Evolutionary conservation across 2,888 invertebrate genomes (phyloP).

Genomic region (Drosophila recens): DNA sequence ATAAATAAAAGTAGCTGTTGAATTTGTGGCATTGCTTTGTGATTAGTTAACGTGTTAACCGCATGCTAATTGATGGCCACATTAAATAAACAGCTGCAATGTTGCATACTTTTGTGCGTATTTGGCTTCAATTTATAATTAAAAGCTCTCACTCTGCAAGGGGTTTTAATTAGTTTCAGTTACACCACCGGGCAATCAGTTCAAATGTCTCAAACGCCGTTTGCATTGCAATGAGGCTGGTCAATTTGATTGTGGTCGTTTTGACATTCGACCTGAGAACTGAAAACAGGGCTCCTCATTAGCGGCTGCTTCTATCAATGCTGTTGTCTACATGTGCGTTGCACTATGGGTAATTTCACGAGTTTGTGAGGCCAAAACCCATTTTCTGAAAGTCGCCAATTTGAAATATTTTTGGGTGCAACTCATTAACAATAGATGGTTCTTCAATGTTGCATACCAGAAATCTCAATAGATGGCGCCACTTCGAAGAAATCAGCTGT

Average conservation of each 20-base stretch:
- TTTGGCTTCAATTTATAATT: slow-evolving; percentile 18
- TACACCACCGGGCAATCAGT: slow-evolving; percentile 55
- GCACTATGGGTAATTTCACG: too few relatives aligned
- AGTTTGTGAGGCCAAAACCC: too few relatives aligned
- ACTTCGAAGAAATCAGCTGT: too few relatives aligned
- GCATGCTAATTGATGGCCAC: slow-evolving; percentile 55
- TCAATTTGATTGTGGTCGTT: slow-evolving; percentile 70
- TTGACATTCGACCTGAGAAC: slow-evolving; percentile 40
- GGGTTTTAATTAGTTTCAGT: slow-evolving; percentile 72
- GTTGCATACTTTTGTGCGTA: slow-evolving; percentile 43
- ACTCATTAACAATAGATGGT: too few relatives aligned
- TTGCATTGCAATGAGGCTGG: slow-evolving; percentile 69
- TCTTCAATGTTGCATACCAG: too few relatives aligned
- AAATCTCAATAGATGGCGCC: too few relatives aligned
- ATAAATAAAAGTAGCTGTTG: too few relatives aligned
- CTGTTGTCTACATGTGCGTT: slow-evolving; percentile 35
- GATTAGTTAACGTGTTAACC: slow-evolving; percentile 38
- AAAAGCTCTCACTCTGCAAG: not conserved
- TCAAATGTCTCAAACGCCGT: slow-evolving; percentile 55
- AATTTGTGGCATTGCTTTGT: not conserved
- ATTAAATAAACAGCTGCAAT: slow-evolving; percentile 47
- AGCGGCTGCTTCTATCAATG: slow-evolving; percentile 33
- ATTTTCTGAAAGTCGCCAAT: too few relatives aligned
- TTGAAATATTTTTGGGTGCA: too few relatives aligned
- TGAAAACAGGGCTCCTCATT: slow-evolving; percentile 38